phyloP scores from a whole-genome alignment of 2,888 invertebrate genomes.

The Drosophila dives region DNA sequence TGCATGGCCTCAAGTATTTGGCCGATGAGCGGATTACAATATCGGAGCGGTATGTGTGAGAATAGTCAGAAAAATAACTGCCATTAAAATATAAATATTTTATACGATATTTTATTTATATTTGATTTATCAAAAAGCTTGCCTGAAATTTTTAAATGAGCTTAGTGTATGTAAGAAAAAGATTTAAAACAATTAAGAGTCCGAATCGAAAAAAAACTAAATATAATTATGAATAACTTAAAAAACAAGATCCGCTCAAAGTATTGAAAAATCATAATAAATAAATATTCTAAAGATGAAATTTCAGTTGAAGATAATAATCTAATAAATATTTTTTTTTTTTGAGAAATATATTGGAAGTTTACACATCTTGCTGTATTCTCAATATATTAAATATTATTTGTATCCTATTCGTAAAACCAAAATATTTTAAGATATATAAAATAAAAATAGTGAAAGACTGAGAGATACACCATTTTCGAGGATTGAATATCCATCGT shows the following conservation, averaged over 20 bases:
- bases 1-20: slow-evolving; percentile 92
- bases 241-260: not conserved
- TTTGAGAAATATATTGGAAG: not conserved
- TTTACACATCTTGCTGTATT: not conserved
- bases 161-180: not conserved
- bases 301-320: not conserved
- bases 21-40: slow-evolving; percentile 85
- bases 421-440: not conserved
- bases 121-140: not conserved
- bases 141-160: not conserved
- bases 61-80: not conserved
- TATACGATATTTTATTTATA: not conserved
- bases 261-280: not conserved
- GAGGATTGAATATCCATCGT: not conserved
- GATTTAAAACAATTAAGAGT: not conserved
- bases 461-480: not conserved
- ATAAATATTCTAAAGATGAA: not conserved
- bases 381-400: not conserved
- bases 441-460: not conserved
- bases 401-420: not conserved
- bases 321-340: not conserved
- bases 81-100: not conserved
- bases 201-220: not conserved
- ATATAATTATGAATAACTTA: not conserved
- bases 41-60: slow-evolving; percentile 76